A percentile compares a stretch with the other conserved stretches of the same genome.
phyloP scores from a whole-genome alignment of 1,140 invertebrate species.

The Mercenaria mercenaria region DNA sequence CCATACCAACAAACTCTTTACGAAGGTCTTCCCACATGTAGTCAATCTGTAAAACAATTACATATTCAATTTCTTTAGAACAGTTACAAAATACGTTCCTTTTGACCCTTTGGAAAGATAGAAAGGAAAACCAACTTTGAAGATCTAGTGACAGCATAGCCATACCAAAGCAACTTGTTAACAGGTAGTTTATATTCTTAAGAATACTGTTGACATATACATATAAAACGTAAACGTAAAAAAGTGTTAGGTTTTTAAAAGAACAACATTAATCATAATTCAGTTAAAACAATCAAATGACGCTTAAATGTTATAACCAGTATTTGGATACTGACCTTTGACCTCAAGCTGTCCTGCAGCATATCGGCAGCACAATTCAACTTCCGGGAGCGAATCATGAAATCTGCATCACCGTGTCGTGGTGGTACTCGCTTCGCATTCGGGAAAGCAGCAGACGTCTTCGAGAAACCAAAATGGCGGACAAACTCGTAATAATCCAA shows the following conservation, averaged over 20 bases:
- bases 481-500: constrained; percentile 85
- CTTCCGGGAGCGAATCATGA: constrained; percentile 85
- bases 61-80: background rate
- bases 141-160: too few relatives aligned
- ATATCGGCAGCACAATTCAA: constrained; percentile 85
- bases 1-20: constrained; percentile 85
- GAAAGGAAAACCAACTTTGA: too few relatives aligned
- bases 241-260: too few relatives aligned
- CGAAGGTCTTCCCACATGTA: constrained; percentile 85
- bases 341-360: constrained; percentile 83
- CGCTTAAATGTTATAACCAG: too few relatives aligned
- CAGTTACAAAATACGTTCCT: too few relatives aligned
- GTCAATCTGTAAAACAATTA: constrained; percentile 80
- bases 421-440: constrained; percentile 85
- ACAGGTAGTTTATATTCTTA: too few relatives aligned
- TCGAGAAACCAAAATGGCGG: constrained; percentile 85
- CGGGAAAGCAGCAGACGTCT: constrained; percentile 83
- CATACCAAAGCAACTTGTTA: too few relatives aligned
- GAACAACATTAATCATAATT: too few relatives aligned
- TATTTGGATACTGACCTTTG: constrained; percentile 80
- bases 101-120: too few relatives aligned
- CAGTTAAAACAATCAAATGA: too few relatives aligned
- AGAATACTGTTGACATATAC: too few relatives aligned
- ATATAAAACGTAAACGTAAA: too few relatives aligned
- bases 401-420: constrained; percentile 84